Conservation (phyloP, 64 coral and sea anemone species). For the Pocillopora verrucosa region DNA sequence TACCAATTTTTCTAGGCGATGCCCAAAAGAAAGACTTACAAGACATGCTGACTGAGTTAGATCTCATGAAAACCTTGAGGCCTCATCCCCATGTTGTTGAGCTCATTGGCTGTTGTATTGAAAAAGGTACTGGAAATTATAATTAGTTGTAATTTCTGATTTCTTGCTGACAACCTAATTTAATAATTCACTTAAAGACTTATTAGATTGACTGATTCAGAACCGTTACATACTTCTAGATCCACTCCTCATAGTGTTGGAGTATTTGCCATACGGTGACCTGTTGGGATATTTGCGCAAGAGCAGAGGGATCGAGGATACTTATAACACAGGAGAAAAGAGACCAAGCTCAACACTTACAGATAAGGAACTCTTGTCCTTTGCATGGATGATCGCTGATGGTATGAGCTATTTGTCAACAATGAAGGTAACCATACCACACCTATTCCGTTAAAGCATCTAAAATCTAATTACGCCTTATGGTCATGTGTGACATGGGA, state of each 20-base stretch:
- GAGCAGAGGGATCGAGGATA: slow-evolving; percentile 66
- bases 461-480: no score
- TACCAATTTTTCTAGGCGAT: neutral
- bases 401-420: slow-evolving; percentile 65
- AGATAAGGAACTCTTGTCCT: slow-evolving; percentile 64
- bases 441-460: no score
- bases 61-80: slow-evolving; percentile 21
- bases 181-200: neutral
- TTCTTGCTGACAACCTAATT: neutral
- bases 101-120: slow-evolving; percentile 38
- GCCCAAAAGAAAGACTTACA: neutral
- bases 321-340: slow-evolving; percentile 64
- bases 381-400: slow-evolving; percentile 86
- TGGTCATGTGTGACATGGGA: no score
- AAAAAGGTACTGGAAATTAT: neutral
- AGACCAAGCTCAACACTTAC: slow-evolving; percentile 42
- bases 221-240: slow-evolving; percentile 9
- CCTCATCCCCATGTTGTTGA: slow-evolving; percentile 42
- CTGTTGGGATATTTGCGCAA: slow-evolving; percentile 62
- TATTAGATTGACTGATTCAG: neutral
- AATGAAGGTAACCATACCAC: slow-evolving; percentile 46
- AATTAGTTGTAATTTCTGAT: neutral
- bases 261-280: slow-evolving; percentile 72
- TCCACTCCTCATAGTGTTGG: slow-evolving; percentile 58
- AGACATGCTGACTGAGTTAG: slow-evolving; percentile 39